Evolutionary conservation across 1,140 invertebrate species (phyloP).

Genomic region (Adoxophyes honmai): DNA sequence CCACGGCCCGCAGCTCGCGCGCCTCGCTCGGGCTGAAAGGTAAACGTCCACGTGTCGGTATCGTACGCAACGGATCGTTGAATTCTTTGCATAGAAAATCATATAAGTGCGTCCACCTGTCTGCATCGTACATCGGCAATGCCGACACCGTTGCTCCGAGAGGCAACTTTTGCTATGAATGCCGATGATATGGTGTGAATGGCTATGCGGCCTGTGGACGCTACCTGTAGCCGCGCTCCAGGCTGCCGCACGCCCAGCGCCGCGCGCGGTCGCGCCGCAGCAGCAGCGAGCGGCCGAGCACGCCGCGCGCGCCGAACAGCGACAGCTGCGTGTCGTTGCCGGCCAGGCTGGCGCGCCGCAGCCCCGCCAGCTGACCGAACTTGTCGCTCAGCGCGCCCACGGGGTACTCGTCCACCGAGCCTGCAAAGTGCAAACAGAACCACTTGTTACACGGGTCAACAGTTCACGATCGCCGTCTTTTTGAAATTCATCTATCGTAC

Average conservation of each 20-base stretch:
- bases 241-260: conserved; percentile 90
- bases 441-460: neutral
- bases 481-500: neutral
- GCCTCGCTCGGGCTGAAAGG: conserved; percentile 92
- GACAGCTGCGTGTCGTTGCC: conserved; percentile 92
- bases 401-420: conserved; percentile 91
- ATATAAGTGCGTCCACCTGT: too few relatives aligned
- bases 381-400: conserved; percentile 95
- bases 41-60: too few relatives aligned
- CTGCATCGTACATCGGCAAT: too few relatives aligned
- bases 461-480: too few relatives aligned
- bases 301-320: conserved; percentile 88
- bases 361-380: conserved; percentile 85
- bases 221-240: conserved; percentile 91
- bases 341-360: conserved; percentile 76
- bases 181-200: too few relatives aligned
- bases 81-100: too few relatives aligned
- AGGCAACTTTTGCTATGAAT: too few relatives aligned
- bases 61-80: too few relatives aligned
- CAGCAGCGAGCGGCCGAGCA: conserved; percentile 92
- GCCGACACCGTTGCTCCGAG: too few relatives aligned
- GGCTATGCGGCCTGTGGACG: too few relatives aligned
- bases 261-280: conserved; percentile 93
- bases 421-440: conserved; percentile 36
- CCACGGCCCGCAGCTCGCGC: conserved; percentile 89